Conservation (phyloP, 2,888 invertebrate genomes). For the Cybosia mesomella region DNA sequence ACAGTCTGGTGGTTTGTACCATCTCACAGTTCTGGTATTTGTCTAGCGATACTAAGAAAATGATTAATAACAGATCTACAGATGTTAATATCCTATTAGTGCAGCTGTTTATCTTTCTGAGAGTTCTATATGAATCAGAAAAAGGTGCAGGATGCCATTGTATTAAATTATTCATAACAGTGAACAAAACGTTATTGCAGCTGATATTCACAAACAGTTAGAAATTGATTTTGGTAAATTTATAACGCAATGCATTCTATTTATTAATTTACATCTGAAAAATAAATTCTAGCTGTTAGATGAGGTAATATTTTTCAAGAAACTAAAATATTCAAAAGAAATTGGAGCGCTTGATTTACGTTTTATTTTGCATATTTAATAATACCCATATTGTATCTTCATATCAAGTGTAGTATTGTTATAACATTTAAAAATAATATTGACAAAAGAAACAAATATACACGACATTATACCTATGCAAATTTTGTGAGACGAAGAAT, state of each 20-base stretch:
- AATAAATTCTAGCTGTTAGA: no score
- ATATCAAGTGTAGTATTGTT: no score
- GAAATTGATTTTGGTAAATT: no score
- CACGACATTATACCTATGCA: neutral
- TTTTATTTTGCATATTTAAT: no score
- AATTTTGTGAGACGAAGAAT: neutral
- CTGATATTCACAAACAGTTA: neutral
- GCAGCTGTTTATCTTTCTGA: conserved; percentile 13
- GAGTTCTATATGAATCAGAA: conserved; percentile 18
- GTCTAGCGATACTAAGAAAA: neutral
- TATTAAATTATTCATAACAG: conserved; percentile 36
- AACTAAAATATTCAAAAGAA: no score
- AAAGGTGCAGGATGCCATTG: conserved; percentile 22
- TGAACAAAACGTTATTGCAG: conserved; percentile 16
- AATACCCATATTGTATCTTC: no score
- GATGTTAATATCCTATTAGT: conserved; percentile 30
- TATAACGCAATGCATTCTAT: no score
- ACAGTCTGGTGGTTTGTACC: neutral
- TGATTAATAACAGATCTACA: neutral
- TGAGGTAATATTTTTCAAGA: no score
- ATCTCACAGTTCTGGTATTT: neutral
- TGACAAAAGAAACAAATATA: neutral
- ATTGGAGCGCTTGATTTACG: no score
- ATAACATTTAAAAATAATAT: neutral
- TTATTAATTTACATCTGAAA: no score